Conservation (phyloP, 2,113 vertebrate species). For the Elephantulus edwardii region DNA sequence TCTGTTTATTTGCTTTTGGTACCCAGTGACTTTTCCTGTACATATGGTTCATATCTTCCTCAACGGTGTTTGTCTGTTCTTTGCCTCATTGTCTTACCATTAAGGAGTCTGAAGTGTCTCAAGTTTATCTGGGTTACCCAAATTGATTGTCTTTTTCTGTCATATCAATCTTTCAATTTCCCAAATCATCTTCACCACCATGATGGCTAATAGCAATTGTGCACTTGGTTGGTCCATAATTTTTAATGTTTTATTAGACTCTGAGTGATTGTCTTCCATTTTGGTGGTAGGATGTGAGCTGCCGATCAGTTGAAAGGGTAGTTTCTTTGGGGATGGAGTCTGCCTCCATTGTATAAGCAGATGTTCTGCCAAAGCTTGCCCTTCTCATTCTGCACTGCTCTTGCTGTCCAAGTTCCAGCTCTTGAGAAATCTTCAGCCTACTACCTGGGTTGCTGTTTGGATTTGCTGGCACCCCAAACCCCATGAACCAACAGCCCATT, state of each 20-base stretch:
- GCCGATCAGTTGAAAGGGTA: not conserved
- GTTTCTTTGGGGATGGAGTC: not conserved
- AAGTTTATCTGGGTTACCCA: not conserved
- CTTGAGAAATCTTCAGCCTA: not conserved
- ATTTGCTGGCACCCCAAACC: not conserved
- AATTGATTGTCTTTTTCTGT: not conserved
- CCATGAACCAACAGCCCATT: not conserved
- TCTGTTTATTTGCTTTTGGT: not conserved
- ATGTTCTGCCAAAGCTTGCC: not conserved
- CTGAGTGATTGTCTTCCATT: not conserved
- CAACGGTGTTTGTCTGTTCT: not conserved
- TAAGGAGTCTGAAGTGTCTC: not conserved
- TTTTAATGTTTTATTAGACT: not conserved
- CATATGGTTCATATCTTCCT: not conserved
- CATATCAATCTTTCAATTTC: not conserved
- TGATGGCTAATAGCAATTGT: not conserved
- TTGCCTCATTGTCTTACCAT: not conserved
- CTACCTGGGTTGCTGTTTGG: not conserved
- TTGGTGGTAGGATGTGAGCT: not conserved
- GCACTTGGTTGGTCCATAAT: not conserved
- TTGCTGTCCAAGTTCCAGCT: not conserved
- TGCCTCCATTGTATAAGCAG: not conserved
- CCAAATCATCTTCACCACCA: not conserved
- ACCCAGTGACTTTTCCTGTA: not conserved
- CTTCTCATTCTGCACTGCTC: not conserved